Evolutionary conservation across 2,797 vertebrate species (phyloP).

Genomic region (Craterocephalus amniculus): DNA sequence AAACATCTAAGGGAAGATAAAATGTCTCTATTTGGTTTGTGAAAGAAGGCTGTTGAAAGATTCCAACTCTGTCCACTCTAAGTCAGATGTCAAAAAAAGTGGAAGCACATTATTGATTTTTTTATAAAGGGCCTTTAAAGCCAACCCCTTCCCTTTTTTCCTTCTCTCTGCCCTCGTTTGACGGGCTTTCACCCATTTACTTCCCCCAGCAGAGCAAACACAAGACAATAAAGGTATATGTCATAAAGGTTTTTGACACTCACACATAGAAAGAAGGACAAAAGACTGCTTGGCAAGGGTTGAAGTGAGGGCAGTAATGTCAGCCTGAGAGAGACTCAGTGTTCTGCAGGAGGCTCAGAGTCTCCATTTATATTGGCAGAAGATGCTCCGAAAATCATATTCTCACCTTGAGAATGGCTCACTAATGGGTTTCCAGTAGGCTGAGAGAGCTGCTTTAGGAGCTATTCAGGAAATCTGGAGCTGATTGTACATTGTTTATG

Average conservation of each 20-base stretch:
- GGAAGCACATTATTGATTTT: slow-evolving; percentile 67
- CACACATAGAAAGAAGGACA: slow-evolving; percentile 13
- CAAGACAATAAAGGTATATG: slow-evolving; percentile 29
- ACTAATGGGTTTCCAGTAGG: slow-evolving; percentile 64
- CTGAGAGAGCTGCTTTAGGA: slow-evolving; percentile 58
- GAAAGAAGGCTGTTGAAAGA: slow-evolving; percentile 29
- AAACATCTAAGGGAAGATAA: slow-evolving; percentile 22
- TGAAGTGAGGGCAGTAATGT: slow-evolving; percentile 26
- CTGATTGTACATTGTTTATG: slow-evolving; percentile 33
- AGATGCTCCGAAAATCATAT: slow-evolving; percentile 65
- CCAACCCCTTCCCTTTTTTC: slow-evolving; percentile 3
- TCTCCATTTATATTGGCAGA: slow-evolving; percentile 44
- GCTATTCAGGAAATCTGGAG: slow-evolving; percentile 44
- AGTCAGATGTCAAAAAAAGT: slow-evolving; percentile 42
- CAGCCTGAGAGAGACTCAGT: slow-evolving; percentile 24
- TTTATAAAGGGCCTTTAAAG: slow-evolving; percentile 49
- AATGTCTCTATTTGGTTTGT: slow-evolving; percentile 40
- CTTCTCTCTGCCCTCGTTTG: slow-evolving; percentile 10
- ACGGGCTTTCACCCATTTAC: slow-evolving; percentile 37
- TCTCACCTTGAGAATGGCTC: slow-evolving; percentile 62
- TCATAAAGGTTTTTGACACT: slow-evolving; percentile 29
- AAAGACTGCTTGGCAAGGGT: slow-evolving; percentile 21
- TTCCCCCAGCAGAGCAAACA: slow-evolving; percentile 26
- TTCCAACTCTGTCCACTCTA: slow-evolving; percentile 14
- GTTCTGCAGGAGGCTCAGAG: slow-evolving; percentile 32